Percentiles rank a stretch among this genome's conserved stretches.
phyloP scores from a whole-genome alignment of 1,140 invertebrate species.

The Brachionus rotundiformis region DNA sequence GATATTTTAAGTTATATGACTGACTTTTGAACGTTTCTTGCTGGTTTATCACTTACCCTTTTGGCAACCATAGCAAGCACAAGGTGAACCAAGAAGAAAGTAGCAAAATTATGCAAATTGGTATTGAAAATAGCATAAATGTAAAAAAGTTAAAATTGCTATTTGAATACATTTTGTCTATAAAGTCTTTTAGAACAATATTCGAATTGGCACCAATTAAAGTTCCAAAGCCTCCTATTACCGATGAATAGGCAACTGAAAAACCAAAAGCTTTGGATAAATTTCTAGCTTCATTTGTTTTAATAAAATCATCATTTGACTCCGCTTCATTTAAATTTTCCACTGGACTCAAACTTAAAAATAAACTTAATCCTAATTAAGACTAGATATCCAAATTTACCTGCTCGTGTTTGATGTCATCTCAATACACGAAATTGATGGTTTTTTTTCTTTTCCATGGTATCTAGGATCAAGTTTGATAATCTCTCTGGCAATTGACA shows the following conservation, averaged over 20 bases:
- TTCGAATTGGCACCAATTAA: constrained; percentile 86
- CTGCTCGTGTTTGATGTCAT: background rate
- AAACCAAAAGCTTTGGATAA: constrained; percentile 59
- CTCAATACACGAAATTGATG: background rate
- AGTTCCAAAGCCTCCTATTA: constrained; percentile 79
- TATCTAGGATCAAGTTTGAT: constrained; percentile 13
- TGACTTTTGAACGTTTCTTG: too few species aligned
- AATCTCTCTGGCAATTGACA: constrained; percentile 56
- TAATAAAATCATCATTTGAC: background rate
- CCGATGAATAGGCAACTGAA: constrained; percentile 77
- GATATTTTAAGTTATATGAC: too few species aligned
- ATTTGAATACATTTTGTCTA: constrained; percentile 62
- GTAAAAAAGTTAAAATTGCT: background rate
- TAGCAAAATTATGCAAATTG: constrained; percentile 11
- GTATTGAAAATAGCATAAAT: constrained; percentile 14
- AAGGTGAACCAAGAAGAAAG: constrained; percentile 1
- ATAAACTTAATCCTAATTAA: background rate
- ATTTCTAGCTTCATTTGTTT: constrained; percentile 5
- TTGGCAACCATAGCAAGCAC: constrained; percentile 1
- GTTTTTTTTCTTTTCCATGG: background rate
- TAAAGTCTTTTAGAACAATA: constrained; percentile 77
- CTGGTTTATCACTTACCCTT: too few species aligned
- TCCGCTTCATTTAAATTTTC: background rate
- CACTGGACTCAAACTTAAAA: background rate
- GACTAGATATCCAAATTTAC: background rate